Evolutionary conservation across 30 jellyfish, hydroid and myxozoan genomes (phyloP), one percentile per base, ranked within the genome.

Genomic region (Clytia hemisphaerica): DNA sequence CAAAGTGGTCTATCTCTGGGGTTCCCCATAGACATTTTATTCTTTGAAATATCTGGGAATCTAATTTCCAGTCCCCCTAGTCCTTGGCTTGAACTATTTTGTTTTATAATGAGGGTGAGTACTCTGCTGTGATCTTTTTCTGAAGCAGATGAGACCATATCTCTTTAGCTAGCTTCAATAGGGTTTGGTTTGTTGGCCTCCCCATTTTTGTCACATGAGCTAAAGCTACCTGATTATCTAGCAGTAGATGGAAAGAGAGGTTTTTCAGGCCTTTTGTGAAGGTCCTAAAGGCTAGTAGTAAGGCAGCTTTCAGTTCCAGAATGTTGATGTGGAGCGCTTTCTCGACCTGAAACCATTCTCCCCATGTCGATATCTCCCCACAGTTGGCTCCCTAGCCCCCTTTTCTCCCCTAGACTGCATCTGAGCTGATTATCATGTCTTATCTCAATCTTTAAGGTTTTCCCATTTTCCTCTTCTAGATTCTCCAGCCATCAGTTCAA

Each of bases 321-420:
- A 26, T 7, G 4, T 55, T 12, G 70, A 42, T 55, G 70, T 55
- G 70, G 70, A 55, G 70, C 21, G 28, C 32, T 46, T 55, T 55
- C 45, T 55, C 70, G 28, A 12, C 19, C 51, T 5, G 45, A 19
- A 46, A 26, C 70, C 70, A 55, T 5, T 42, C 70, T 22, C 70
- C 70, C 21, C 70, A 42, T 3, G 70, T 55, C 21, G 70, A 5
- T 46, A 55, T 55, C 7, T 26, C 70, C 70, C 7, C 46, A 26
- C 27, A 5, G 21, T 42, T 46, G 7, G 70, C 70, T 26, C 70
- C 70, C 70, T 46, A 55, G 6, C 70, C 70, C 70, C 70, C 70
- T n/a, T 55, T 7, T 9, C 19, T 21, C 51, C 5, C 3, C 70
- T 22, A 42, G 12, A 46, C 49, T 55, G 70, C 70, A 55, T 55